phyloP scores from a whole-genome alignment of 2,113 vertebrate genomes.

The Furnarius figulus region DNA sequence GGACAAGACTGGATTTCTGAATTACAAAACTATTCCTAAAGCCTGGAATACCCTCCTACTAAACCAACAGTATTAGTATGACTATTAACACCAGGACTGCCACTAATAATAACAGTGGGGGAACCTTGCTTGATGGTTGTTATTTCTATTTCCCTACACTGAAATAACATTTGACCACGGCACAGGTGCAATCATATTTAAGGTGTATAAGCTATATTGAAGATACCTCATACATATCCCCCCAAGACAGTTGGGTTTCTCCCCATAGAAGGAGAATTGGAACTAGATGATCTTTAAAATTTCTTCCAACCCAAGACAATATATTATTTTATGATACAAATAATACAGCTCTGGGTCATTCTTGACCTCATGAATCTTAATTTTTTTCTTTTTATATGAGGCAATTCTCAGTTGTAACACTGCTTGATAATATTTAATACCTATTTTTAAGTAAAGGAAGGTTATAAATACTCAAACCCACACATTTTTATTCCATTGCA shows the following conservation, averaged over 20 bases:
- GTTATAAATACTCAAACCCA: background rate
- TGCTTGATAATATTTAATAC: background rate
- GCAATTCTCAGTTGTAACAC: background rate
- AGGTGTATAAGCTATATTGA: background rate
- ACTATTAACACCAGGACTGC: background rate
- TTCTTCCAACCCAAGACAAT: background rate
- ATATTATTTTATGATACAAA: background rate
- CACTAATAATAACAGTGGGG: background rate
- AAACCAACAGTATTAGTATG: background rate
- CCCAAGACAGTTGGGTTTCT: background rate
- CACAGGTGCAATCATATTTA: background rate
- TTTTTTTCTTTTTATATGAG: background rate
- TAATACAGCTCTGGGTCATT: background rate
- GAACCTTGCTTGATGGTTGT: background rate
- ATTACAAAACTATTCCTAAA: background rate
- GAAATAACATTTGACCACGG: background rate
- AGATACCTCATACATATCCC: background rate
- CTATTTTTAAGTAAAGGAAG: background rate
- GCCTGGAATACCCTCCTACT: background rate
- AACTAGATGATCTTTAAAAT: background rate
- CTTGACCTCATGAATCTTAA: background rate
- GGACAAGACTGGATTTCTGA: background rate
- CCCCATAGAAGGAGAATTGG: background rate
- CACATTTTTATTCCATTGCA: background rate
- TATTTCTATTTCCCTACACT: background rate